Conservation (phyloP, 2,888 invertebrate genomes). For the Trichogramma dendrolimi region DNA sequence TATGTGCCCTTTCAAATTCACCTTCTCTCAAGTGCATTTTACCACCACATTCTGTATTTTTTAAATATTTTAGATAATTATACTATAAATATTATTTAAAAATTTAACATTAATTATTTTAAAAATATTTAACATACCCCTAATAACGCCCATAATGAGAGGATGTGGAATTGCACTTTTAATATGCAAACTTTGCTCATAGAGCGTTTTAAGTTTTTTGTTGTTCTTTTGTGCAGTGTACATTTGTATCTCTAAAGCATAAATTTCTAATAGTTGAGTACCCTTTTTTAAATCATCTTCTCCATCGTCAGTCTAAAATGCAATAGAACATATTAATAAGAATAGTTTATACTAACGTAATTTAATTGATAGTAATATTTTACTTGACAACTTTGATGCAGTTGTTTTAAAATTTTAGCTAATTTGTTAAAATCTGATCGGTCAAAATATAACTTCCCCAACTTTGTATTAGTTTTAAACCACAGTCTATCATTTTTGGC, state of each 20-base stretch:
- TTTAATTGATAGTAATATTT: slow-evolving; percentile 23
- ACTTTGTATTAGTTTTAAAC: slow-evolving; percentile 99
- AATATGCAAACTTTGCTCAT: slow-evolving; percentile 96
- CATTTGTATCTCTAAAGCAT: slow-evolving; percentile 99
- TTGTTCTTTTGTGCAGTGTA: slow-evolving; percentile 99
- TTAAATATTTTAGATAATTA: slow-evolving; percentile 3
- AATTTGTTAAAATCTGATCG: slow-evolving; percentile 89
- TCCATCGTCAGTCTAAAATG: slow-evolving; percentile 83
- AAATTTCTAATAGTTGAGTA: slow-evolving; percentile 95
- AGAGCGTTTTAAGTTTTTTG: slow-evolving; percentile 91
- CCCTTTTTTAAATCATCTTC: slow-evolving; percentile 97
- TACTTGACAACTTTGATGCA: slow-evolving; percentile 95
- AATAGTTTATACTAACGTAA: slow-evolving; percentile 1
- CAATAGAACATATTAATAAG: background rate
- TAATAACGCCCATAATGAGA: slow-evolving; percentile 97
- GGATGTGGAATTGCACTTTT: slow-evolving; percentile 99
- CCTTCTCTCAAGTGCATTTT: slow-evolving; percentile 99
- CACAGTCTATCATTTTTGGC: slow-evolving; percentile 98
- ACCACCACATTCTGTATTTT: slow-evolving; percentile 83
- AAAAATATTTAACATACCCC: slow-evolving; percentile 61
- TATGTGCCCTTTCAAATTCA: slow-evolving; percentile 97
- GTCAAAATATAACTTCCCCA: slow-evolving; percentile 97
- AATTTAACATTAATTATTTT: background rate
- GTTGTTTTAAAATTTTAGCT: slow-evolving; percentile 92
- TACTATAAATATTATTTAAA: background rate